Base-by-base conservation (phyloP, 2,888 invertebrate species). In the Drosophila cognata region DNA sequence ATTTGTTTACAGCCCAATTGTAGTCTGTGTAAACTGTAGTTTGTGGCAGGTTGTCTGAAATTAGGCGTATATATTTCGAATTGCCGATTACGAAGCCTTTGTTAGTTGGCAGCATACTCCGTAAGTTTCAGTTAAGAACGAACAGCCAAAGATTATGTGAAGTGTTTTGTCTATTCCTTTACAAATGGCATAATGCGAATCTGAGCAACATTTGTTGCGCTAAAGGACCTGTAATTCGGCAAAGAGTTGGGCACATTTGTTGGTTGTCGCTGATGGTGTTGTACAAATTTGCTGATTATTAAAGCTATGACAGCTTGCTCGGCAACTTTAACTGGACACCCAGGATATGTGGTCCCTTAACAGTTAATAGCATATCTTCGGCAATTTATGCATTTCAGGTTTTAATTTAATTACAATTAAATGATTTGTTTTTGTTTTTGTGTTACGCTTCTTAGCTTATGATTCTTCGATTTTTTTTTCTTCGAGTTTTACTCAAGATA, bases 1-100 rank as follows among this genome's bases (percentile, higher is more conserved):
- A 79, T 80, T 81, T 51, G 29, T n/a, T 28, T 50, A 6, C 28
- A 50, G 28, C 25, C 13, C 46, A 25, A 16, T 46, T 25, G 21
- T 46, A 25, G 46, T 46, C 25, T 16, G 25, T 25, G 13, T 25
- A 46, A 46, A 8, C 46, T 46, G 25, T 46, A 25, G 25, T 46
- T 18, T 21, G 11, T 13, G 11, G 18, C 1, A n/a, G 36, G 8
- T 36, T n/a, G 21, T n/a, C 57, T 21, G 8, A 46, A 61, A 55
- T 51, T 69, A 59, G 25, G n/a, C 8, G 16, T 0, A 16, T 46
- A 46, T 2, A 25, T 25, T 46, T 25, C 0, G 16, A 46, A 16
- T 16, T 16, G 46, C 8, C 25, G 8, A 25, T 25, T 16, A 1
- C 0, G 25, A 16, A 25, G 1, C 8, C 25, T 46, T 46, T 46